phyloP scores from a whole-genome alignment of 2,797 vertebrate species.

The Eulemur rubriventer region DNA sequence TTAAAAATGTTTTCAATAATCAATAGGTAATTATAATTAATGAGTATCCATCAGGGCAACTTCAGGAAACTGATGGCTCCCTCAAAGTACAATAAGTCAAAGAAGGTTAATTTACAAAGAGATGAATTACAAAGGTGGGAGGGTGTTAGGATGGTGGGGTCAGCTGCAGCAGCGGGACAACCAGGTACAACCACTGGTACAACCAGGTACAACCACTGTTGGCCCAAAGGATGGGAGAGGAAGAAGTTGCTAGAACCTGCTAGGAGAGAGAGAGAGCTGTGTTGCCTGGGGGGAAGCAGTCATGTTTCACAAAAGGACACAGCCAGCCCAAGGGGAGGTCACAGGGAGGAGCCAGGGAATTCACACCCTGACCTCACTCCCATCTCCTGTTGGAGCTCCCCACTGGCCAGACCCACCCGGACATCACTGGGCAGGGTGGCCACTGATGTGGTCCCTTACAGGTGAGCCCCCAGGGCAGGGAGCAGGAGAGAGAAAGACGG shows the following conservation, averaged over 20 bases:
- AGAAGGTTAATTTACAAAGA: neutral
- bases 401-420: neutral
- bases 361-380: neutral
- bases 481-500: neutral
- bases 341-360: neutral
- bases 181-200: fast-evolving
- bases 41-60: neutral
- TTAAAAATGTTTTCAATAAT: neutral
- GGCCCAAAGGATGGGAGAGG: neutral
- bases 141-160: too few species aligned
- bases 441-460: neutral
- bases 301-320: neutral
- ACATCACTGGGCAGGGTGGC: neutral
- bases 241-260: neutral
- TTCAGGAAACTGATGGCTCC: neutral
- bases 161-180: fast-evolving
- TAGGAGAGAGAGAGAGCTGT: neutral
- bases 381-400: neutral
- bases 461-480: neutral
- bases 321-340: neutral
- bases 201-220: fast-evolving
- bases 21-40: neutral
- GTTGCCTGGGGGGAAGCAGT: neutral
- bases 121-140: neutral
- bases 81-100: neutral